Conservation (phyloP, 2,888 invertebrate genomes). For the Julus scandinavius region DNA sequence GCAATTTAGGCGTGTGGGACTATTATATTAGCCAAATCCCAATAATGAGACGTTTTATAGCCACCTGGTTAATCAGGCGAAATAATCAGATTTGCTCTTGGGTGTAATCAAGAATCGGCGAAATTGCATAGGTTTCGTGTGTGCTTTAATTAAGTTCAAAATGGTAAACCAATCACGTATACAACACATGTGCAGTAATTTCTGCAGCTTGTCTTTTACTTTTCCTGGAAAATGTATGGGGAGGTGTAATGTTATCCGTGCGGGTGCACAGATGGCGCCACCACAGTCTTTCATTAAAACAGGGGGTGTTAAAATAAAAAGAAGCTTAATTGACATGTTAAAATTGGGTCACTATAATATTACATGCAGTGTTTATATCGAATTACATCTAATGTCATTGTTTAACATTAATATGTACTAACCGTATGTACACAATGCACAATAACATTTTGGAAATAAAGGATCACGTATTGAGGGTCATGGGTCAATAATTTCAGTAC, state of each 20-base stretch:
- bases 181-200: too few relatives aligned
- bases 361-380: too few relatives aligned
- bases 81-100: conserved; percentile 43
- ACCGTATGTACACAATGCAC: too few relatives aligned
- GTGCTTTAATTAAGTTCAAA: conserved; percentile 40
- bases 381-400: too few relatives aligned
- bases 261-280: conserved; percentile 10
- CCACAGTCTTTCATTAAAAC: not conserved
- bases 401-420: too few relatives aligned
- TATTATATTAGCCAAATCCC: conserved; percentile 7
- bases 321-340: not conserved
- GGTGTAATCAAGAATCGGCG: conserved; percentile 36
- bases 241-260: not conserved
- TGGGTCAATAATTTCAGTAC: not conserved
- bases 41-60: conserved; percentile 27
- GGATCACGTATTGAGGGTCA: not conserved
- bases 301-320: not conserved
- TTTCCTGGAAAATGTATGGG: not conserved
- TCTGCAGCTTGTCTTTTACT: not conserved
- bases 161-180: conserved; percentile 31
- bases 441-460: too few relatives aligned
- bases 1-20: not conserved
- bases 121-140: not conserved
- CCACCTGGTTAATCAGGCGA: conserved; percentile 34
- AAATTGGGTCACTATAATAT: not conserved